Evolutionary conservation across 2,888 invertebrate genomes (phyloP).

Genomic region (Drosophila quasianomalipes): DNA sequence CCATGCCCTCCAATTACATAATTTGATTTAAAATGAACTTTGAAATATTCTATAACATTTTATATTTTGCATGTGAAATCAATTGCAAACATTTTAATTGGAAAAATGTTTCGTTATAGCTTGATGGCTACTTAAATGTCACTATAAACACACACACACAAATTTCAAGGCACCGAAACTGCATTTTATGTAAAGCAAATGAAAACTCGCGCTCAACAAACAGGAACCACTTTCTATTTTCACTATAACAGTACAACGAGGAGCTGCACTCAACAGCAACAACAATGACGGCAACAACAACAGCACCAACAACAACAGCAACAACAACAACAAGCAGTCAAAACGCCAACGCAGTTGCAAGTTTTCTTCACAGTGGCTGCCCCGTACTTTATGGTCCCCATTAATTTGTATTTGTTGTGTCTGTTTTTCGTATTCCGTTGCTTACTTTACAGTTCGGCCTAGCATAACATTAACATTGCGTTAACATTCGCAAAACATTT

Average conservation of each 20-base stretch:
- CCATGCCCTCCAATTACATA: slow-evolving; percentile 14
- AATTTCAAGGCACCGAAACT: slow-evolving; percentile 47
- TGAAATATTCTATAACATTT: neutral
- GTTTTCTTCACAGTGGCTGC: slow-evolving; percentile 70
- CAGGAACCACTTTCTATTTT: slow-evolving; percentile 85
- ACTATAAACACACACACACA: slow-evolving; percentile 36
- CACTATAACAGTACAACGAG: slow-evolving; percentile 79
- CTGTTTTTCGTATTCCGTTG: slow-evolving; percentile 39
- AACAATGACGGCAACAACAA: slow-evolving; percentile 20
- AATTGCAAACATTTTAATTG: neutral
- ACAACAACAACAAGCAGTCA: slow-evolving; percentile 18
- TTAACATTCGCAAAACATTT: slow-evolving; percentile 71
- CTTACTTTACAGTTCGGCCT: slow-evolving; percentile 63
- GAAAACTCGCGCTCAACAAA: slow-evolving; percentile 76
- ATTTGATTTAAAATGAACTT: neutral
- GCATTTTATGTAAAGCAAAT: slow-evolving; percentile 79
- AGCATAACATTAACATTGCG: slow-evolving; percentile 66
- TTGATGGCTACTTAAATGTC: slow-evolving; percentile 36
- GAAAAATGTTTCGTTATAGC: neutral
- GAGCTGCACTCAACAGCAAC: slow-evolving; percentile 44
- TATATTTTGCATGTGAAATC: neutral
- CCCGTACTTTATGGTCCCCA: slow-evolving; percentile 67
- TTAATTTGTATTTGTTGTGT: slow-evolving; percentile 56
- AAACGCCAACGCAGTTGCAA: slow-evolving; percentile 65
- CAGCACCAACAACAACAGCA: neutral